phyloP scores from a whole-genome alignment of 2,113 vertebrate species.

The Seriola aureovittata region DNA sequence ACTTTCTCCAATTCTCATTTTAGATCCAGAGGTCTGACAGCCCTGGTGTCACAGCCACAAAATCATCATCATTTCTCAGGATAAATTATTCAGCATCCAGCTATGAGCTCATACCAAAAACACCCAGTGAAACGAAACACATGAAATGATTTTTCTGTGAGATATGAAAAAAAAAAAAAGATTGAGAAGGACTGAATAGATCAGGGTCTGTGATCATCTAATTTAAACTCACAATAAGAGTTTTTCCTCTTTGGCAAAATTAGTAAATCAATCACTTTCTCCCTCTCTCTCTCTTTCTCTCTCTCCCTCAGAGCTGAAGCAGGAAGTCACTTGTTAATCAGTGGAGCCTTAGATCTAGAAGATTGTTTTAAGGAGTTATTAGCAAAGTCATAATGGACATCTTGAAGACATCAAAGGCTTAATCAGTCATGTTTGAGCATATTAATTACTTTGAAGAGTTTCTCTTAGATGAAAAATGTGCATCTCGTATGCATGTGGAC shows the following conservation, averaged over 20 bases:
- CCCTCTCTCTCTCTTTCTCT: not conserved
- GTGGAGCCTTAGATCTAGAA: constrained; percentile 24
- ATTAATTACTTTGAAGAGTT: constrained; percentile 16
- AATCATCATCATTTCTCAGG: not conserved
- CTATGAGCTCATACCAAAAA: constrained; percentile 23
- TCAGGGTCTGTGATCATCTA: constrained; percentile 41
- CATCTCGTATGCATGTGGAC: not conserved
- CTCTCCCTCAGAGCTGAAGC: not conserved
- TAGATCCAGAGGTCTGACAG: constrained; percentile 9
- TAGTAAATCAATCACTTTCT: constrained; percentile 27
- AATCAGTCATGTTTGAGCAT: not conserved
- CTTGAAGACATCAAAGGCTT: constrained; percentile 14
- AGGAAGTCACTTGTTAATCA: constrained; percentile 33
- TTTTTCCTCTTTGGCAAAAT: constrained; percentile 42
- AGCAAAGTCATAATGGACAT: constrained; percentile 8
- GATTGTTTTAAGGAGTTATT: constrained; percentile 37
- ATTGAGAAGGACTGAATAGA: constrained; percentile 10
- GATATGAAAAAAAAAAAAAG: constrained; percentile 3
- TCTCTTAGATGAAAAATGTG: not conserved
- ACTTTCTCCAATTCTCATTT: not conserved
- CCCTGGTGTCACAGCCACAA: constrained; percentile 7
- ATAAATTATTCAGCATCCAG: constrained; percentile 33
- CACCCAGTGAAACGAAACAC: constrained; percentile 28
- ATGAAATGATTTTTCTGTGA: constrained; percentile 21
- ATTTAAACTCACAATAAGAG: constrained; percentile 40